Percentiles rank a stretch among this genome's conserved stretches.
Conservation (phyloP, 2,113 vertebrate species). For the Brachirus orientalis region DNA sequence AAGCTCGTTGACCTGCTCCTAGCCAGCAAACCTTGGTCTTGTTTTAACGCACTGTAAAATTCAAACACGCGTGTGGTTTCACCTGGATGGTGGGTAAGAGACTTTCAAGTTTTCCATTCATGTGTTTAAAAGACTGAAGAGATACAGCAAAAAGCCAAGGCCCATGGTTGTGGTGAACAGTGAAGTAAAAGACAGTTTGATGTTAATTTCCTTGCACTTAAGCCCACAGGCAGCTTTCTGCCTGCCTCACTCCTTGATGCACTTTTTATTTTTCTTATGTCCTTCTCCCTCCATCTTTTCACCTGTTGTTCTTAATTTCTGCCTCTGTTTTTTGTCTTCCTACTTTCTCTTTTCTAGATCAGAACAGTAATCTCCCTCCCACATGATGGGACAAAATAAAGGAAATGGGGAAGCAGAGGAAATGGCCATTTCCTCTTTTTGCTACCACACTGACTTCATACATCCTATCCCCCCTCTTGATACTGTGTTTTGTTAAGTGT, state of each 20-base stretch:
- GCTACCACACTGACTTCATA: constrained; percentile 9
- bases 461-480: background rate
- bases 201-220: constrained; percentile 61
- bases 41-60: constrained; percentile 16
- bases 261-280: constrained; percentile 55
- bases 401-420: constrained; percentile 77
- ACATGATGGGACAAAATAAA: constrained; percentile 75
- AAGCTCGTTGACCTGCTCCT: background rate
- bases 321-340: background rate
- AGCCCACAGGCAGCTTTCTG: constrained; percentile 57
- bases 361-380: constrained; percentile 69
- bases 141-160: constrained; percentile 18
- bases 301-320: constrained; percentile 10
- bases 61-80: constrained; percentile 13
- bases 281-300: constrained; percentile 7
- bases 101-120: constrained; percentile 14
- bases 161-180: constrained; percentile 52
- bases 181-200: constrained; percentile 53
- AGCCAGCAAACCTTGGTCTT: constrained; percentile 1
- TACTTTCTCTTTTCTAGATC: constrained; percentile 19
- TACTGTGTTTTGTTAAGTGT: background rate
- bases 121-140: constrained; percentile 36
- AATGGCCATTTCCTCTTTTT: constrained; percentile 68
- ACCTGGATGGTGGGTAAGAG: constrained; percentile 6
- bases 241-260: constrained; percentile 46